Percentiles rank a stretch among this genome's conserved stretches.
Conservation (phyloP, 2,113 vertebrate species). For the Channa argus region DNA sequence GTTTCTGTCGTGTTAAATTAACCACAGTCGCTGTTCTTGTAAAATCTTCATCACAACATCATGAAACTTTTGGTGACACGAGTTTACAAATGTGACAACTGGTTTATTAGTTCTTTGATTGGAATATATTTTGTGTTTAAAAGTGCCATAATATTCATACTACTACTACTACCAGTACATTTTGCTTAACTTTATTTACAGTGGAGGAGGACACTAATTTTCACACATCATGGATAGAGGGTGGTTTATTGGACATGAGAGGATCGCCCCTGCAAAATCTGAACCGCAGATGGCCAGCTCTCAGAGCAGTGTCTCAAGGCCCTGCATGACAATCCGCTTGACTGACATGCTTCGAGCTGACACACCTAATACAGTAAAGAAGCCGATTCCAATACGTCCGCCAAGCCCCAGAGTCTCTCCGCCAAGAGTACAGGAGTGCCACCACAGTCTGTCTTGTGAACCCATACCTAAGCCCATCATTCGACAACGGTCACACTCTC, state of each 20-base stretch:
- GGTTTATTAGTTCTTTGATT: neutral
- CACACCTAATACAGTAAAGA: constrained; percentile 36
- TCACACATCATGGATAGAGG: constrained; percentile 59
- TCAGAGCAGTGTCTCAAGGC: constrained; percentile 74
- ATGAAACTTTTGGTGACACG: neutral
- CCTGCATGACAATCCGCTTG: constrained; percentile 76
- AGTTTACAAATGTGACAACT: neutral
- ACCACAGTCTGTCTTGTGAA: constrained; percentile 81
- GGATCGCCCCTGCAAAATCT: constrained; percentile 46
- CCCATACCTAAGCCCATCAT: constrained; percentile 90
- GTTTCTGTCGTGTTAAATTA: neutral
- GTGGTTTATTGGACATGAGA: constrained; percentile 73
- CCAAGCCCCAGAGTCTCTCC: constrained; percentile 58
- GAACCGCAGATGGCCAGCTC: constrained; percentile 31
- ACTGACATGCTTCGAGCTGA: constrained; percentile 67
- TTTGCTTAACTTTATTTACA: constrained; percentile 35
- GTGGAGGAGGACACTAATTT: constrained; percentile 36
- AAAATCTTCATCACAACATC: neutral
- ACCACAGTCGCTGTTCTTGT: neutral
- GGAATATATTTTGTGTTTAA: neutral
- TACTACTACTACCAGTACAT: neutral
- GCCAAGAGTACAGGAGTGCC: constrained; percentile 16
- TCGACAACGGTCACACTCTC: constrained; percentile 85
- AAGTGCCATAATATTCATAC: neutral
- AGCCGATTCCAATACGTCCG: constrained; percentile 60